Conservation (phyloP, 2,797 vertebrate species). For the Bryconaethiops microstoma region DNA sequence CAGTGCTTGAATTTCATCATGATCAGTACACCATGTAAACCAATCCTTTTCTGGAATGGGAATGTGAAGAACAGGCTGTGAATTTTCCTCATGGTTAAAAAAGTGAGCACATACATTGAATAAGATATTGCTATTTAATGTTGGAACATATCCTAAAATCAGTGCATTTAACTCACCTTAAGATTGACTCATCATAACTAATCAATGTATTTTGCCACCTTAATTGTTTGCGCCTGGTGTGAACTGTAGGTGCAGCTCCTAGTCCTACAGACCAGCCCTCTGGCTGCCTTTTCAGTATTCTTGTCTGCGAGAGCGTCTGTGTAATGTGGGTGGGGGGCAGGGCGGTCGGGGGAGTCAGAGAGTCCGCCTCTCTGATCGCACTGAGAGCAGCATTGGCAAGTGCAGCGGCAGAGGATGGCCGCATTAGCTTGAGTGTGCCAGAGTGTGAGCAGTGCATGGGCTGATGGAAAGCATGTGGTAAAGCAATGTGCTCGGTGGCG, state of each 20-base stretch:
- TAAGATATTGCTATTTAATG: background rate
- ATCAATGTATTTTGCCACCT: slow-evolving; percentile 16
- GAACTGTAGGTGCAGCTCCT: slow-evolving; percentile 58
- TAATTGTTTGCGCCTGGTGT: slow-evolving; percentile 57
- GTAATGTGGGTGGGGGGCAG: slow-evolving; percentile 50
- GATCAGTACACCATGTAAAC: background rate
- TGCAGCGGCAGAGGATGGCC: slow-evolving; percentile 37
- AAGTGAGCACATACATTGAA: background rate
- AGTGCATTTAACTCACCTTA: background rate
- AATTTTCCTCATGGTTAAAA: background rate
- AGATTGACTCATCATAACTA: background rate
- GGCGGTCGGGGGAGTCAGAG: slow-evolving; percentile 42
- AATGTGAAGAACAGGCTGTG: background rate
- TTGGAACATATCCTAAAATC: background rate
- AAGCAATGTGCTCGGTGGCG: slow-evolving; percentile 65
- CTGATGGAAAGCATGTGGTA: slow-evolving; percentile 31
- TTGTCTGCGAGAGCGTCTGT: slow-evolving; percentile 11
- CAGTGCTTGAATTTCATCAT: background rate
- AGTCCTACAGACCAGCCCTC: slow-evolving; percentile 36
- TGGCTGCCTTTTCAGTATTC: slow-evolving; percentile 56
- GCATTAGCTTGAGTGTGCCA: slow-evolving; percentile 39
- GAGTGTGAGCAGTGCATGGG: slow-evolving; percentile 15
- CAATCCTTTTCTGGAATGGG: background rate
- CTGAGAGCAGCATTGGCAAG: slow-evolving; percentile 8
- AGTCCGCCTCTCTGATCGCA: slow-evolving; percentile 52